Conservation (phyloP, 64 coral and sea anemone genomes). For the Dendronephthya gigantea region DNA sequence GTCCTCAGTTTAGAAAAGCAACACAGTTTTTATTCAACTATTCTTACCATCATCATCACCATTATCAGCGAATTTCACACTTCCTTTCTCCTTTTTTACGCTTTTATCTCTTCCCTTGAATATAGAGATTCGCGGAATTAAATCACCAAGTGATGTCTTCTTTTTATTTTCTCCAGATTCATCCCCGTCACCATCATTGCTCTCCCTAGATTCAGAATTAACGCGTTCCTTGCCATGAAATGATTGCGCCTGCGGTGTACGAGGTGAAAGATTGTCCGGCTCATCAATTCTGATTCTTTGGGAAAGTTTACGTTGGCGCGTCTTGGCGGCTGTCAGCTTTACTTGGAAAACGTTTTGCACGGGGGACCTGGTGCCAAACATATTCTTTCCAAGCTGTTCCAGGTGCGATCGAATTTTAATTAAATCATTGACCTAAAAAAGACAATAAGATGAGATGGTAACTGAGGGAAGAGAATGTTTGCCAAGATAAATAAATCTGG, state of each 20-base stretch:
- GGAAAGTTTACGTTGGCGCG: background rate
- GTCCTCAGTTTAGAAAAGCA: background rate
- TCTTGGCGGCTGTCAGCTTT: background rate
- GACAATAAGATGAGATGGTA: background rate
- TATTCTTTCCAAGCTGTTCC: background rate
- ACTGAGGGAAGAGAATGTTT: too few species aligned
- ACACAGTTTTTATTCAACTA: background rate
- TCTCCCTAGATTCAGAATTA: background rate
- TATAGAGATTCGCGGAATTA: background rate
- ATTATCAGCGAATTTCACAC: background rate
- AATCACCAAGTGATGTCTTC: background rate
- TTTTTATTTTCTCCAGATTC: background rate
- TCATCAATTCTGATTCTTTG: background rate
- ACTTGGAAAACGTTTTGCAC: background rate
- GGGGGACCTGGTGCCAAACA: background rate
- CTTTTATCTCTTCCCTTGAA: background rate
- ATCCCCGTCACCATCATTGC: background rate
- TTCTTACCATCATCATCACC: background rate
- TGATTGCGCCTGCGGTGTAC: background rate
- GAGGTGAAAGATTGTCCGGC: background rate
- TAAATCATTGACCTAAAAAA: background rate
- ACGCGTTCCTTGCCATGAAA: too few species aligned
- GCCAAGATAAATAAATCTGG: too few species aligned
- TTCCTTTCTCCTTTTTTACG: background rate
- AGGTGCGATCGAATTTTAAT: background rate